These are phyloP conservation scores for Melanogrammus aeglefinus DNA, from an alignment of 2,797 vertebrate species.

Conservation along the genomic window DNA sequence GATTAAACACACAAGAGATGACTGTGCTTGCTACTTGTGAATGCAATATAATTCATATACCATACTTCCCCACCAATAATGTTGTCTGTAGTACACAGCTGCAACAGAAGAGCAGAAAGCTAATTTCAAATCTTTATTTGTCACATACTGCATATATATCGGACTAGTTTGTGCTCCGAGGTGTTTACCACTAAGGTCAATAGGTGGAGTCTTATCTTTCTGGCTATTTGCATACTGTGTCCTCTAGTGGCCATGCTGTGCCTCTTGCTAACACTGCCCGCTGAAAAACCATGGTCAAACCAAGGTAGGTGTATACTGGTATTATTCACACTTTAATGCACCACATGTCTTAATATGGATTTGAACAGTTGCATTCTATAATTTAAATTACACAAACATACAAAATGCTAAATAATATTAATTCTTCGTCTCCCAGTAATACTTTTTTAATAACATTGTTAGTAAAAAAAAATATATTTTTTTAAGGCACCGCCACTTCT, in stretches of 20 bases:
- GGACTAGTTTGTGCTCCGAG: neutral
- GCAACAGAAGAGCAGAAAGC: neutral
- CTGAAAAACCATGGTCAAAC: neutral
- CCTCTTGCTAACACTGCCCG: neutral
- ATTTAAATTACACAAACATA: neutral
- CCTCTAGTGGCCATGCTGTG: slow-evolving; percentile 1
- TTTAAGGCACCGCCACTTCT: slow-evolving; percentile 20
- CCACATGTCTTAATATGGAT: neutral
- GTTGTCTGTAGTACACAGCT: neutral
- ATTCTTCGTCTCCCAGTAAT: neutral
- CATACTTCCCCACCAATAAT: neutral
- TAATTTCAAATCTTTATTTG: neutral
- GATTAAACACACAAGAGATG: too few relatives aligned
- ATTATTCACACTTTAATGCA: neutral
- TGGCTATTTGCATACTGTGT: neutral
- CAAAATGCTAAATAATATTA: neutral
- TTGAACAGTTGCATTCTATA: neutral
- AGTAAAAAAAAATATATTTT: slow-evolving; percentile 10
- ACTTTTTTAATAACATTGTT: neutral
- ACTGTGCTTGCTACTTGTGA: too few relatives aligned
- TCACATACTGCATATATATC: neutral
- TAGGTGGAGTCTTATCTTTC: neutral
- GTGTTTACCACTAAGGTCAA: neutral
- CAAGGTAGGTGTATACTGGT: too few relatives aligned
- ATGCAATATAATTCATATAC: too few relatives aligned